Base-by-base conservation (phyloP, 2,797 vertebrate species). In the Lacerta agilis region DNA sequence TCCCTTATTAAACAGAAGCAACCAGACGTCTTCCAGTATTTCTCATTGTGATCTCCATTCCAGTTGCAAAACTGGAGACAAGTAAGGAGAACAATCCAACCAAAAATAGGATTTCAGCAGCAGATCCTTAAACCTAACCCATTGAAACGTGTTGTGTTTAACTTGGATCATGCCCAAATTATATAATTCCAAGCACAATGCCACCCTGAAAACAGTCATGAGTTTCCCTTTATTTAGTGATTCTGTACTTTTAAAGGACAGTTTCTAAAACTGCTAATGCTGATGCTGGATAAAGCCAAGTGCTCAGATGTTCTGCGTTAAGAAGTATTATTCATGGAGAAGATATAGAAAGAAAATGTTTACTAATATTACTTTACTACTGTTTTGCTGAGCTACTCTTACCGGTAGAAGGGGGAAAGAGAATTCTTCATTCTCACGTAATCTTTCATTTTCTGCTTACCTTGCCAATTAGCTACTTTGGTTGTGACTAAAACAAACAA, bases 391-490 rank as follows among this genome's bases (percentile, higher is more conserved):
- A 58, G 9, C 23, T 3, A 29, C 17, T 3, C 10, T n/a, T n/a
- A n/a, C n/a, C n/a, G n/a, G 25, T 27, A 61, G 67, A 58, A 58
- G 66, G 38, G 69, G 61, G 4, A 86, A 41, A 80, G 49, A 72
- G n/a, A 41, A 17, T 3, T 8, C 75, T 82, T 77, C 78, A 41
- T 79, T 58, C 18, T 86, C 58, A 9, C 41, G 86, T 27, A 11
- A n/a, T 87, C 18, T 36, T 66, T 73, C 25, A 64, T n/a, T 83
- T 93, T 1, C 20, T 49, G 3, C 17, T 84, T 78, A 0, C 0
- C 73, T 0, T 87, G 73, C 72, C 36, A 86, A 2, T 86, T 86
- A n/a, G 75, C n/a, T 78, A 72, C 58, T 87, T 90, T 85, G 82
- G 27, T 2, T 79, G 66, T 83, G 8, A 43, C 82, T 83, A 55